Base-by-base conservation (phyloP, 2,113 vertebrate species). In the Gymnorhina tibicen region DNA sequence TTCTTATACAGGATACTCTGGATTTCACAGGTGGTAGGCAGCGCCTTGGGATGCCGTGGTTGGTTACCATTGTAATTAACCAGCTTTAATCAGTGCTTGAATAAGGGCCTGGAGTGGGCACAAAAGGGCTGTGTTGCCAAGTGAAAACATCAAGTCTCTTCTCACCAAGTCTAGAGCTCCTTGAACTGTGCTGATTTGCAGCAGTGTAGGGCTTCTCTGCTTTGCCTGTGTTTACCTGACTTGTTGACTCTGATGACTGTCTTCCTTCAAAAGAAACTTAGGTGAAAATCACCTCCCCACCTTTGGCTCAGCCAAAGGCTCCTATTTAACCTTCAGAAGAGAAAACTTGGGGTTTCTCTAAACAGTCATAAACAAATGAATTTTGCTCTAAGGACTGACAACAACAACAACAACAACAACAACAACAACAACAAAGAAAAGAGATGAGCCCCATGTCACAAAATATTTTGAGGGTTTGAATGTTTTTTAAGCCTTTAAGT, bases 51-150 rank as follows among this genome's bases (percentile, higher is more conserved):
- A 87, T 90, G 78, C 46, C 0, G 3, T 88, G 87, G 87, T 94
- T 96, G 89, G 84, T 92, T 96, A 92, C 70, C 64, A 16, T 5
- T 76, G 44, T 76, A 95, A 95, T 95, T 76, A 94, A 78, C 42
- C 59, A 89, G 7, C 86, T 85, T 78, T 58, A 95, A 93, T 92
- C 80, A 85, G 76, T 0, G 0, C 28, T 53, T 47, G 62, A 69
- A 85, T 55, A 78, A 63, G 83, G 39, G 62, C 16, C 76, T 73
- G 73, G 16, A 88, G 70, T 33, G 84, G 81, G 62, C 78, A 50
- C 1, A 18, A 62, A 84, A 82, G 46, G 3, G 0, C 26, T 28
- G 14, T 35, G 28, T 56, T 0, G 2, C 42, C 53, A 52, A 39
- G 33, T 59, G 55, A 89, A 89, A 95, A 33, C 41, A n/a, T 3